A percentile compares a stretch with the other conserved stretches of the same genome.
These are phyloP conservation scores for Yponomeuta sedellus DNA, from an alignment of 2,888 invertebrate genomes.

Conservation along the genomic window DNA sequence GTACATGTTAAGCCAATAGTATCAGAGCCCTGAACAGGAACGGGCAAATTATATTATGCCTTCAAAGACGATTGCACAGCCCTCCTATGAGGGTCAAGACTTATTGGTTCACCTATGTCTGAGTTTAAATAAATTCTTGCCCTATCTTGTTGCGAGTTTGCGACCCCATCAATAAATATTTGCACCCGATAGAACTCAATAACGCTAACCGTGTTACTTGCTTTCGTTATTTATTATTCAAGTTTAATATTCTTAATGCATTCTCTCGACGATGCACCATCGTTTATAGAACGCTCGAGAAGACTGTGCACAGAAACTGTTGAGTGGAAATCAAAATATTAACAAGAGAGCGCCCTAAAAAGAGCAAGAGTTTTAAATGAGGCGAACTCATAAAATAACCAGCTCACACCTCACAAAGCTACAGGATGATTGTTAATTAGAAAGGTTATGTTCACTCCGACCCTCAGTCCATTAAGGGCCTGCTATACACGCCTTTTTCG, in stretches of 20 bases:
- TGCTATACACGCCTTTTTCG: constrained; percentile 56
- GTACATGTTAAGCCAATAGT: constrained; percentile 32
- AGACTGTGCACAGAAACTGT: background rate
- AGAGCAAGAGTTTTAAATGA: constrained; percentile 2
- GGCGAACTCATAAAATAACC: constrained; percentile 30
- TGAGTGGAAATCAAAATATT: background rate
- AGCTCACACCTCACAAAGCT: constrained; percentile 31
- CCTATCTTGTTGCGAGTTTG: constrained; percentile 58
- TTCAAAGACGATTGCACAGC: background rate
- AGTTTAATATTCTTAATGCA: background rate
- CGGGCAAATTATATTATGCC: background rate
- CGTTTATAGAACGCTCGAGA: background rate
- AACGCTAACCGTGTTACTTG: constrained; percentile 42
- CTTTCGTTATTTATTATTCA: constrained; percentile 39
- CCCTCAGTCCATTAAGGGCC: constrained; percentile 48
- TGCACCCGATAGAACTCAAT: constrained; percentile 72
- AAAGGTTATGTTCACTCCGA: constrained; percentile 57
- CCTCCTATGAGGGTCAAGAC: background rate
- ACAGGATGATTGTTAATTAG: constrained; percentile 53
- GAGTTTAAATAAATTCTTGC: constrained; percentile 69
- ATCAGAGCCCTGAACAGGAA: background rate
- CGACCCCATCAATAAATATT: constrained; percentile 74
- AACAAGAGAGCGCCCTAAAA: constrained; percentile 1
- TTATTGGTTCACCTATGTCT: constrained; percentile 46
- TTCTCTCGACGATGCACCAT: background rate